These are phyloP conservation scores for Caenorhabditis macrosperma DNA, from an alignment of 2,888 invertebrate species.

Conservation along the genomic window DNA sequence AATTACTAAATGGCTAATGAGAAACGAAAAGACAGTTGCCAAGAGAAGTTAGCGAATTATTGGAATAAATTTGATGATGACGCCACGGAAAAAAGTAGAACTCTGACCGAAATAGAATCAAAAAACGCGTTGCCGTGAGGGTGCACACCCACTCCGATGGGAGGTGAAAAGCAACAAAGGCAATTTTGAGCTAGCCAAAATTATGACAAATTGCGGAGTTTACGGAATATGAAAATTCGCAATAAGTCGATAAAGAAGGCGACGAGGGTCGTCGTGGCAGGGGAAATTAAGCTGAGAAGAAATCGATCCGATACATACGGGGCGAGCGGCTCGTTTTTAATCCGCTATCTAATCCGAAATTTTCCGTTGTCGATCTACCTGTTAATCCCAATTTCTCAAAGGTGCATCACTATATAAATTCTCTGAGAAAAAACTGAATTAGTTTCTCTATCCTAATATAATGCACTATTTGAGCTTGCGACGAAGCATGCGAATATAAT, in stretches of 20 bases:
- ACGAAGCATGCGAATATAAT: too few relatives aligned
- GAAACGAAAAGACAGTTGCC: neutral
- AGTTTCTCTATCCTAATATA: too few relatives aligned
- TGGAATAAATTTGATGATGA: constrained; percentile 1
- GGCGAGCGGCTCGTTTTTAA: constrained; percentile 19
- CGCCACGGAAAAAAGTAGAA: neutral
- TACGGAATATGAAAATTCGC: too few relatives aligned
- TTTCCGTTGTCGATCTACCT: constrained; percentile 1
- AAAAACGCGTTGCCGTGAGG: constrained; percentile 17
- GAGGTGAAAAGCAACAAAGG: constrained; percentile 18
- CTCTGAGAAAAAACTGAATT: neutral
- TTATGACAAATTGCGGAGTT: constrained; percentile 36
- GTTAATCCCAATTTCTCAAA: constrained; percentile 21
- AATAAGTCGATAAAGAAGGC: neutral
- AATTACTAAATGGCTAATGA: neutral
- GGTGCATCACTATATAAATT: constrained; percentile 1
- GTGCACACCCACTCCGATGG: constrained; percentile 27
- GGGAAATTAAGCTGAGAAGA: constrained; percentile 6
- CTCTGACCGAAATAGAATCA: constrained; percentile 38
- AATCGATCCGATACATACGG: constrained; percentile 18
- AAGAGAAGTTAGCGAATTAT: neutral
- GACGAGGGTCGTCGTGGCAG: neutral
- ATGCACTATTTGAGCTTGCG: too few relatives aligned
- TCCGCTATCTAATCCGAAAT: constrained; percentile 46
- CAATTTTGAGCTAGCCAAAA: constrained; percentile 8